Conservation (phyloP, 2,113 vertebrate genomes). For the Ictalurus punctatus region DNA sequence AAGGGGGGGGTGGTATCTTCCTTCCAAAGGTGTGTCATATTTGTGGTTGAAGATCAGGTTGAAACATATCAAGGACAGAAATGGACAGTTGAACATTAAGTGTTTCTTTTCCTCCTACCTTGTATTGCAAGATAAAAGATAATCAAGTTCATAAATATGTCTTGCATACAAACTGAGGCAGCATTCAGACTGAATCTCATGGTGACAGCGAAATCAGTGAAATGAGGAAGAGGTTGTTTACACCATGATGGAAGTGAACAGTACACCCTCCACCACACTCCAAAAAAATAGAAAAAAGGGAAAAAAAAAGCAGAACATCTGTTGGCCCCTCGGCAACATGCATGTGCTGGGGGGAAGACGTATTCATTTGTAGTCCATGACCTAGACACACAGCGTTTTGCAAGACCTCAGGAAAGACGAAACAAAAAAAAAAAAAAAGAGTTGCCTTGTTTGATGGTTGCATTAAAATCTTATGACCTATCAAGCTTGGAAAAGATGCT, state of each 20-base stretch:
- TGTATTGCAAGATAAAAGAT: background rate
- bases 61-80: background rate
- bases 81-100: background rate
- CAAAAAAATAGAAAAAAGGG: background rate
- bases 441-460: background rate
- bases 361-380: background rate
- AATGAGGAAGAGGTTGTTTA: constrained; percentile 26
- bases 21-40: background rate
- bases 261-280: constrained; percentile 13
- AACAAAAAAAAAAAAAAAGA: background rate
- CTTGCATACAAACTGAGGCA: background rate
- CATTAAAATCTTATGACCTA: constrained; percentile 15
- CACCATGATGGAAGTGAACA: constrained; percentile 47
- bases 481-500: background rate
- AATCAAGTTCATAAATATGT: background rate
- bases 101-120: background rate
- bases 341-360: constrained; percentile 43
- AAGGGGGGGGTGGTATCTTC: background rate
- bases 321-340: constrained; percentile 69
- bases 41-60: background rate
- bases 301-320: constrained; percentile 64
- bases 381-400: constrained; percentile 1
- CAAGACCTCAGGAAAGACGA: background rate
- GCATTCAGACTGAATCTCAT: constrained; percentile 8
- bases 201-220: constrained; percentile 57